Evolutionary conservation across 2,797 vertebrate genomes (phyloP), one percentile per base, ranked within the genome.

Genomic region (Poecilia wingei): DNA sequence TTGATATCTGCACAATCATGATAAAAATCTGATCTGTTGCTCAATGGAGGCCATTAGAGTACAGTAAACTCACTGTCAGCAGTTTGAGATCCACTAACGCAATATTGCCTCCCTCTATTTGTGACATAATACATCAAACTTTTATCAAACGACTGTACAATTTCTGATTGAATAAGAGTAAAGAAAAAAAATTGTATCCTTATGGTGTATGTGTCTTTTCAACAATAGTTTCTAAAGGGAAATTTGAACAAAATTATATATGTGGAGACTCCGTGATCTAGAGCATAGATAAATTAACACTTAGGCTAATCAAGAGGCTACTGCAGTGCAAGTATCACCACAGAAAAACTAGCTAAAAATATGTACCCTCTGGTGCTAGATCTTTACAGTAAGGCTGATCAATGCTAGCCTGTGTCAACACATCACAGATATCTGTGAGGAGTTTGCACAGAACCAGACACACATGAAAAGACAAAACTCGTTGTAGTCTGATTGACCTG

Each of bases 351-450:
- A 31, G 12, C 51, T n/a, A 55, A 3, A 53, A 31, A 10, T 18
- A 4, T 74, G 25, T n/a, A 43, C 25, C 25, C 39, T 57, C 16
- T 22, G 41, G 8, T 18, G 31, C 18, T 45, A 31, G 41, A 59
- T 75, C 55, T 75, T 14, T 57, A 55, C 73, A 45, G 3, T 28
- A 59, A n/a, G n/a, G 59, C 36, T 75, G 39, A 43, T 43, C n/a
- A 18, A 20, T 12, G 13, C 25, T 16, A 25, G 33, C 6, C 31
- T 36, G 47, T 51, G 20, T 16, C 18, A 36, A 51, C 41, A 45
- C 4, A 70, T 70, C 12, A 28, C 4, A 6, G 39, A 45, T 70
- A 45, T 70, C 16, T 6, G 41, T 46, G 43, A 45, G 43, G 25
- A 28, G 6, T 70, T 70, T 70, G 68, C 41, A 45, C 41, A 70